Base-by-base conservation (phyloP, 2,113 vertebrate genomes). In the Pseudois nayaur region DNA sequence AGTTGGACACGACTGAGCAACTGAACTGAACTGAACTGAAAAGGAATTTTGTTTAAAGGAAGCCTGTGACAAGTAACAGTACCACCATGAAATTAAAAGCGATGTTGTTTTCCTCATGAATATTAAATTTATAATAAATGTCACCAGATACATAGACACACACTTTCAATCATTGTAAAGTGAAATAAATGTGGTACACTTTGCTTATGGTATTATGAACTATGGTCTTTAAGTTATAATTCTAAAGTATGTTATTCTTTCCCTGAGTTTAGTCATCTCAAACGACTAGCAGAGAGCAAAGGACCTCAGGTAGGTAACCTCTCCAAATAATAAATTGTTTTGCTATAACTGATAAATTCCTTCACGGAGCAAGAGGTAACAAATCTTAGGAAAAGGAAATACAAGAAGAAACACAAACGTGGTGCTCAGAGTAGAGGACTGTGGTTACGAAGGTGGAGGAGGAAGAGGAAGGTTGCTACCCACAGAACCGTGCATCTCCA, bases 31-130 rank as follows among this genome's bases (percentile, higher is more conserved):
- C 29, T 62, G n/a, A 40, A 40, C 19, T 40, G n/a, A 82, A 62
- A 81, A 76, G 5, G 1, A 78, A 87, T 83, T 52, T 76, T 88
- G 71, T 54, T 96, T 67, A 74, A 82, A 91, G 43, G 33, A 93
- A 95, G 17, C 10, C 59, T 71, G 6, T 57, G 79, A 55, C 11
- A 36, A 81, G 17, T 40, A 27, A 50, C 6, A 93, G 8, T 3
- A 8, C 1, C 23, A 33, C 19, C 23, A 82, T 33, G 60, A 94
- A 92, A 85, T 31, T 83, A 84, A 50, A 40, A 54, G 19, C 25
- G 62, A 4, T 15, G 33, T 4, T 86, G 10, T 36, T 57, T 95
- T 29, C 7, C 67, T 93, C 23, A 33, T 40, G 6, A 40, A 13
- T 48, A 3, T 57, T 57, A 87, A 5, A 40, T 40, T 93, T 59